Percentiles rank a stretch among this genome's conserved stretches.
These are phyloP conservation scores for Bothrops jararaca DNA, from an alignment of 2,113 vertebrate genomes.

Conservation along the genomic window DNA sequence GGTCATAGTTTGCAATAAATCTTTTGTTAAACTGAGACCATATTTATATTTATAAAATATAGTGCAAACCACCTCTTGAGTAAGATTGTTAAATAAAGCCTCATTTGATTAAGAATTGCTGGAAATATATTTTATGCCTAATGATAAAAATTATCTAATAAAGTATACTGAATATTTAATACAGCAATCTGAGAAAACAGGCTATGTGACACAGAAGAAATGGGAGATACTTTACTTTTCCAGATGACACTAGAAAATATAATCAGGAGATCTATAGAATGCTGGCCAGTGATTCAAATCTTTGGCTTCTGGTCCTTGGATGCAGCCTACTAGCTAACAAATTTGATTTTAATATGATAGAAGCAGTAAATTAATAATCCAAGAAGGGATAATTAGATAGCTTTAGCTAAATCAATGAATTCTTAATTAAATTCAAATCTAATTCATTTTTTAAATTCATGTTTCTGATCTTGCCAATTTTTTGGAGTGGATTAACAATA, in stretches of 20 bases:
- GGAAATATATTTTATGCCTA: neutral
- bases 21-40: slow-evolving; percentile 5
- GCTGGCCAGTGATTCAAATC: neutral
- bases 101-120: slow-evolving; percentile 5
- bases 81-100: neutral
- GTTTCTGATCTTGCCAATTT: neutral
- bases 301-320: neutral
- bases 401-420: neutral
- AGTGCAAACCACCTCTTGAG: neutral
- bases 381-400: neutral
- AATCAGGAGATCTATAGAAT: neutral
- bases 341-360: neutral
- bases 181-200: neutral
- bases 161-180: slow-evolving; percentile 13
- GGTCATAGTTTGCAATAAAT: neutral
- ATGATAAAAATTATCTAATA: neutral
- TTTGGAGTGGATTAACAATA: neutral
- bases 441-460: neutral
- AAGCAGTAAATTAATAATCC: neutral
- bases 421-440: neutral
- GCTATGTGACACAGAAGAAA: neutral
- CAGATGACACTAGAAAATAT: neutral
- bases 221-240: neutral
- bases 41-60: neutral
- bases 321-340: neutral